Evolutionary conservation across 2,113 vertebrate species (phyloP).

Genomic region (Nothocercus nigrocapillus): DNA sequence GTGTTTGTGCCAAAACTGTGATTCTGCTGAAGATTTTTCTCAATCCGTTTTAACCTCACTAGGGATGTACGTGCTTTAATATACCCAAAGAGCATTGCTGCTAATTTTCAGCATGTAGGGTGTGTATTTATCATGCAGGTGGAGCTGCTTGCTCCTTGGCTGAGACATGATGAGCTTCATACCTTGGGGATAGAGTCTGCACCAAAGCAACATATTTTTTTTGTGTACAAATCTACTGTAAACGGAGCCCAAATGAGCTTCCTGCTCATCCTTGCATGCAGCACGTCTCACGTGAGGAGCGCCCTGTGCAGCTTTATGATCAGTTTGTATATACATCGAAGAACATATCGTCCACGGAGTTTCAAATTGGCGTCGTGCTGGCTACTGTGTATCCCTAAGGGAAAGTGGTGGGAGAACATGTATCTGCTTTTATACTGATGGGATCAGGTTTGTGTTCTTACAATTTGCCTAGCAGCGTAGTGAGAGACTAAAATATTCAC

Average conservation of each 20-base stretch:
- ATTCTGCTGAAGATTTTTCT: neutral
- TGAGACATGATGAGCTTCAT: neutral
- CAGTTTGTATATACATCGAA: fast-evolving
- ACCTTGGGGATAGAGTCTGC: neutral
- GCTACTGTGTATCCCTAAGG: neutral
- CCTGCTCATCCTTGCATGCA: neutral
- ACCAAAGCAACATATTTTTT: neutral
- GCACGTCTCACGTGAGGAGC: neutral
- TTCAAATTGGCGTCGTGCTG: neutral
- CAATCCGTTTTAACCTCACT: neutral
- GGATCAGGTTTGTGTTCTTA: neutral
- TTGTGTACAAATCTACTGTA: neutral
- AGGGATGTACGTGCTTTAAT: neutral
- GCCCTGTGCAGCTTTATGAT: neutral
- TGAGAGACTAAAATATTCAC: neutral
- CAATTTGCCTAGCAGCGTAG: neutral
- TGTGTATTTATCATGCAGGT: neutral
- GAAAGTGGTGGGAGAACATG: neutral
- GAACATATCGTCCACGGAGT: neutral
- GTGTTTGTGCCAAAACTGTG: neutral
- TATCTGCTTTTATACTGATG: neutral
- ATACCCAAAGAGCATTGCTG: neutral
- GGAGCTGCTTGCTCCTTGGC: neutral
- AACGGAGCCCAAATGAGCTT: neutral
- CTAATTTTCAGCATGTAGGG: neutral